Base-by-base conservation (phyloP, 2,888 invertebrate species). In the Mythimna pallens region DNA sequence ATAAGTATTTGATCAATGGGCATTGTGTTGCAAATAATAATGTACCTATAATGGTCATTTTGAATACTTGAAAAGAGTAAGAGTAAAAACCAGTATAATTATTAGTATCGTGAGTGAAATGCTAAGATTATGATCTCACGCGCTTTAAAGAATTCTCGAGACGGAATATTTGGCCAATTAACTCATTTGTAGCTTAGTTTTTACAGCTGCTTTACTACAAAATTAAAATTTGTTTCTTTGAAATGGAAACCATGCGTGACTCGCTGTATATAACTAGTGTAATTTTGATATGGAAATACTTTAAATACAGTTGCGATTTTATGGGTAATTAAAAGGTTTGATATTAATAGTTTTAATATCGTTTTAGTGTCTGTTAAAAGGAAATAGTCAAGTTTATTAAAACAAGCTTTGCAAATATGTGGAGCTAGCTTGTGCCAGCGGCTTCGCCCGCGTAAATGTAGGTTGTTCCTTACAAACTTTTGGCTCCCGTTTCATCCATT, bases 111-210 rank as follows among this genome's bases (percentile, higher is more conserved):
- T 65, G 63, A 59, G 71, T 57, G 30, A 47, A 80, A 70, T 67
- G 65, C 9, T 52, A 25, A 66, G 80, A 80, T 80, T 61, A 20
- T 61, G 14, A 80, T 80, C 76, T 72, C 72, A 64, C 72, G 58
- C 22, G 12, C 25, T 64, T 7, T 25, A 20, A 40, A 43, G 8
- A 47, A 57, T 66, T 54, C 55, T 25, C 61, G 30, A 25, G 65
- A 10, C 54, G 57, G 8, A 68, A 68, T 70, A 61, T 63, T 76
- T 64, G 57, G 14, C 66, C 72, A 72, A 80, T 76, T 72, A 72
- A 47, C 55, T 58, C 22, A 71, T 80, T 79, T 80, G 57, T 71
- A 65, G 14, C 12, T 10, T 40, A 61, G n/a, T 63, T 52, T 17
- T 43, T 67, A 57, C 43, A 59, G 20, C 3, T 55, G 57, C 47